Evolutionary conservation across 1,140 invertebrate genomes (phyloP).

Genomic region (Ooceraea biroi): DNA sequence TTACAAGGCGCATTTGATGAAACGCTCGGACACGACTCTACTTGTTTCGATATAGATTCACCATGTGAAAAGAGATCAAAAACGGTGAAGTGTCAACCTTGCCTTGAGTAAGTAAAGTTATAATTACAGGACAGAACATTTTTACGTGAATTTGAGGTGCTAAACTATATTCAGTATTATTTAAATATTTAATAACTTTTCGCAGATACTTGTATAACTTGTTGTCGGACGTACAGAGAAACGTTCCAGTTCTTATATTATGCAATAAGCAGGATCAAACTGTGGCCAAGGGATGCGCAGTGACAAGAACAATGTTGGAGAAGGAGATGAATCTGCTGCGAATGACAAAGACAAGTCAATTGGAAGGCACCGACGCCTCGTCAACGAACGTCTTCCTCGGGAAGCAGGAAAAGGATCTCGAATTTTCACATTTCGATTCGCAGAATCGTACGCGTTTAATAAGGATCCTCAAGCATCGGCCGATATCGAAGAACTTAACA

Average conservation of each 20-base stretch:
- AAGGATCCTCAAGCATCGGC: constrained; percentile 87
- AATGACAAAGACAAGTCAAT: constrained; percentile 91
- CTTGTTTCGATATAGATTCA: constrained; percentile 90
- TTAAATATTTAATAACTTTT: constrained; percentile 66
- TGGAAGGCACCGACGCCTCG: constrained; percentile 90
- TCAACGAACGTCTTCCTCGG: constrained; percentile 89
- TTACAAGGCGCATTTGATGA: no score
- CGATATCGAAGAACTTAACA: constrained; percentile 88
- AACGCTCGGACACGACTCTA: no score
- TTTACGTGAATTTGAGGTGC: constrained; percentile 23
- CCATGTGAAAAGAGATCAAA: constrained; percentile 93
- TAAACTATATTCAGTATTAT: no score
- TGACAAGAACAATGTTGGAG: constrained; percentile 91
- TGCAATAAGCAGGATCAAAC: constrained; percentile 97
- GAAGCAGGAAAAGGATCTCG: constrained; percentile 92
- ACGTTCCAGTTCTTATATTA: constrained; percentile 91
- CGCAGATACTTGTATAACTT: constrained; percentile 92
- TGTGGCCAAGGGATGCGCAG: constrained; percentile 90
- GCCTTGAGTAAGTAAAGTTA: constrained; percentile 92
- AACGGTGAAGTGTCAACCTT: no score
- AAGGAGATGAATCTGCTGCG: constrained; percentile 96
- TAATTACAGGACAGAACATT: constrained; percentile 1
- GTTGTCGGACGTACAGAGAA: constrained; percentile 90
- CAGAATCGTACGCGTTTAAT: constrained; percentile 89
- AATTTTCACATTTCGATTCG: constrained; percentile 91